Conservation (phyloP, 2,113 vertebrate species). For the Epinephelus moara region DNA sequence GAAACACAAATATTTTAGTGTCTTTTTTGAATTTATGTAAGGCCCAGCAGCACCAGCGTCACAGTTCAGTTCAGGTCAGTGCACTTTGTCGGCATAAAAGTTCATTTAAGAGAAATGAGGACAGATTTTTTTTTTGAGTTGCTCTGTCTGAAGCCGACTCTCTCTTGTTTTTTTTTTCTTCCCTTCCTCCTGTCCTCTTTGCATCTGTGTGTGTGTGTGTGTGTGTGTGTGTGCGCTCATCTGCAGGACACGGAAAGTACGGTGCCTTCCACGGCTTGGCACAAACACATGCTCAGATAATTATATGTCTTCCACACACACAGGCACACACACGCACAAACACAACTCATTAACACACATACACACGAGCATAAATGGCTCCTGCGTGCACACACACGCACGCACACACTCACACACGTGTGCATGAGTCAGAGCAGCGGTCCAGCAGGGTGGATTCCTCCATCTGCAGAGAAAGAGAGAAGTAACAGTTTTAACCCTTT, state of each 20-base stretch:
- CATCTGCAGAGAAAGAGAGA: constrained; percentile 58
- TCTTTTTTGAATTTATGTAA: not conserved
- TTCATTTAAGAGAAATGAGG: constrained; percentile 18
- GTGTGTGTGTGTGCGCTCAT: constrained; percentile 20
- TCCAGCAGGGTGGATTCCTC: constrained; percentile 66
- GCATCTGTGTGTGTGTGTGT: constrained; percentile 13
- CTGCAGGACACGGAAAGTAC: constrained; percentile 80
- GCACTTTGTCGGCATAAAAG: not conserved
- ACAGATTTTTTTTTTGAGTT: constrained; percentile 35
- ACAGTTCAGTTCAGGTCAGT: constrained; percentile 12
- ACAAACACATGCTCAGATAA: constrained; percentile 80
- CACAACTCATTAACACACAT: constrained; percentile 57
- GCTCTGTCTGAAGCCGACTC: constrained; percentile 12
- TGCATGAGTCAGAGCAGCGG: constrained; percentile 55
- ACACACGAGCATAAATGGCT: constrained; percentile 1
- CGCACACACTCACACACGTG: not conserved
- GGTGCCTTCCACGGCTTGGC: constrained; percentile 77
- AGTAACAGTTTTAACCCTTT: constrained; percentile 57
- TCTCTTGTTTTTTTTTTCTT: not conserved
- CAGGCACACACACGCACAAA: constrained; percentile 1
- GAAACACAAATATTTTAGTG: not conserved
- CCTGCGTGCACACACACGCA: constrained; percentile 8
- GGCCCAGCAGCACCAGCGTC: not conserved
- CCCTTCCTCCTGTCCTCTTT: not conserved
- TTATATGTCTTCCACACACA: constrained; percentile 65